Evolutionary conservation across 2,797 vertebrate species (phyloP).

Genomic region (Petrocephalus sullivani): DNA sequence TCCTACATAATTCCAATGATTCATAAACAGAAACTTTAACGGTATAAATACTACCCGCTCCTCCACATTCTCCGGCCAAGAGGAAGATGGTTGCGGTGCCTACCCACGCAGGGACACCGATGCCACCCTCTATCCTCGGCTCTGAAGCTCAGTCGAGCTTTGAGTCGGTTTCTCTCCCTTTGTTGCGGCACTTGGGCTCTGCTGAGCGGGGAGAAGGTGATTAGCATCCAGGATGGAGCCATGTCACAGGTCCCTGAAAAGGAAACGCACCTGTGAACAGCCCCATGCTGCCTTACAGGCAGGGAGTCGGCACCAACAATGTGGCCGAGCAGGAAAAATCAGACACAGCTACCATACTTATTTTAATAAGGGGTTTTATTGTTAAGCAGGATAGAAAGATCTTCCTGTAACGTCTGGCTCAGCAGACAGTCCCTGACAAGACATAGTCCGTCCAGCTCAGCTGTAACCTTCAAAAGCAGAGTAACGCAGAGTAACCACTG

Average conservation of each 20-base stretch:
- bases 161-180: not conserved
- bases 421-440: not conserved
- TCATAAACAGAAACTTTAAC: not conserved
- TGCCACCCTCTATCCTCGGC: not conserved
- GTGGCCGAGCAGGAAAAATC: not conserved
- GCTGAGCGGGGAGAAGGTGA: not conserved
- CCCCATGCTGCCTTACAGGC: not conserved
- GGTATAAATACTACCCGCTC: not conserved
- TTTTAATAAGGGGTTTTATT: constrained; percentile 12
- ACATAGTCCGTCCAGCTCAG: not conserved
- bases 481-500: not conserved
- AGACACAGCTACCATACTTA: not conserved
- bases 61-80: not conserved
- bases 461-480: not conserved
- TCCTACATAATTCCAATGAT: not conserved
- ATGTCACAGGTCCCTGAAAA: not conserved
- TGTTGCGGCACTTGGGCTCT: not conserved
- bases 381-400: not conserved
- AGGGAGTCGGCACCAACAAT: not conserved
- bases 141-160: not conserved
- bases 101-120: not conserved
- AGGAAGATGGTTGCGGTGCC: not conserved
- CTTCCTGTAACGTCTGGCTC: not conserved
- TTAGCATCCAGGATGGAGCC: not conserved
- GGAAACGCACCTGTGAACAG: not conserved